Percentiles rank a stretch among this genome's conserved stretches.
Conservation (phyloP, 2,888 invertebrate species). For the Dicycla oo region DNA sequence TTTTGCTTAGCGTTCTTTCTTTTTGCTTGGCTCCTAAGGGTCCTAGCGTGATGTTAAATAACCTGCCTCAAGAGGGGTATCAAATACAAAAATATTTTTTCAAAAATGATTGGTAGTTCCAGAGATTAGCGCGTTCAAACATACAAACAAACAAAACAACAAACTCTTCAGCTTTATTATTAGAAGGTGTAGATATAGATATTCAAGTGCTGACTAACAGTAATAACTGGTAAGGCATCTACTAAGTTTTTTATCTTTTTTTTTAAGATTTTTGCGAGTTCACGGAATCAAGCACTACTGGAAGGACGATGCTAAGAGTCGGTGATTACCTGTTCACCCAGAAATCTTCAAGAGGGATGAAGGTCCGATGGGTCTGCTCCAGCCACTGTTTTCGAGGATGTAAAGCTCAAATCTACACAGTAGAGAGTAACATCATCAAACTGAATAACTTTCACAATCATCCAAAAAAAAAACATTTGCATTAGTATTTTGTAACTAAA, state of each 20-base stretch:
- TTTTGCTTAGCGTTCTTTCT: too few species aligned
- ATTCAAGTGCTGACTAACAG: too few species aligned
- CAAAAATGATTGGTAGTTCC: too few species aligned
- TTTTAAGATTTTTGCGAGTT: constrained; percentile 63
- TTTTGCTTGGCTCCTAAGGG: too few species aligned
- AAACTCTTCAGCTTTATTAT: too few species aligned
- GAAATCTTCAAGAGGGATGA: constrained; percentile 57
- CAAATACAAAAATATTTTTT: too few species aligned
- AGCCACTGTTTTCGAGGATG: constrained; percentile 68
- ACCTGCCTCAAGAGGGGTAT: too few species aligned
- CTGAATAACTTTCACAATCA: constrained; percentile 66
- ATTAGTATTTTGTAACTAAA: constrained; percentile 20
- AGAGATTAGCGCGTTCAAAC: too few species aligned
- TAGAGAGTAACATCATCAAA: constrained; percentile 58
- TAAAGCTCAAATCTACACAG: constrained; percentile 66
- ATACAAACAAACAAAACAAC: too few species aligned
- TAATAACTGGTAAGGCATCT: background rate
- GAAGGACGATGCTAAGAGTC: constrained; percentile 67
- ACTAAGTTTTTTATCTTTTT: background rate
- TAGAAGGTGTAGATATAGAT: too few species aligned
- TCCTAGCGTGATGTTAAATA: too few species aligned
- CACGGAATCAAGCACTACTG: constrained; percentile 69
- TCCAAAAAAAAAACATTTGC: constrained; percentile 38
- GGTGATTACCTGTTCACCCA: constrained; percentile 60
- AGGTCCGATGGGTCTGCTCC: constrained; percentile 71